These are phyloP conservation scores for Mesochorus sp. DNA, from an alignment of 2,888 invertebrate species.

Conservation along the genomic window DNA sequence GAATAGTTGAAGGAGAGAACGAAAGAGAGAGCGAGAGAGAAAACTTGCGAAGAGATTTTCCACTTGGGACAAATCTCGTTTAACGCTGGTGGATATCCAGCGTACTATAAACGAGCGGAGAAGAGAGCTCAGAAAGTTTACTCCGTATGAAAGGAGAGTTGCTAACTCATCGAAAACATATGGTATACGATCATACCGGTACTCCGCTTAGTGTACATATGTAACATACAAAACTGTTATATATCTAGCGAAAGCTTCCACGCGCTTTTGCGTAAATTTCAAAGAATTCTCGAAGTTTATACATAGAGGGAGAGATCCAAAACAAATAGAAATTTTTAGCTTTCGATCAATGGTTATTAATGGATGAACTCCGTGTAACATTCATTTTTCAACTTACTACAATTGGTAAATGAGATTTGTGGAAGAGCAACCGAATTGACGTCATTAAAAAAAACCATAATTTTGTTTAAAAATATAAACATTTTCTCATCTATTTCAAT, in stretches of 20 bases:
- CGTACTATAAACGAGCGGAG: constrained; percentile 2
- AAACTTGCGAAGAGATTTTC: constrained; percentile 25
- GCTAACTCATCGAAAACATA: constrained; percentile 55
- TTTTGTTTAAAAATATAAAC: no score
- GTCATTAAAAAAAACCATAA: no score
- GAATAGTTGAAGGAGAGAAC: not conserved
- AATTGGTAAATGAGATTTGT: no score
- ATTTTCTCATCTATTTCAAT: no score
- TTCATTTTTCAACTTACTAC: no score
- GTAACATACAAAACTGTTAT: constrained; percentile 28
- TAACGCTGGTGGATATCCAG: constrained; percentile 35
- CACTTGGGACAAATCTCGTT: constrained; percentile 44
- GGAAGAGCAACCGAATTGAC: no score
- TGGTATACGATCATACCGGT: constrained; percentile 23
- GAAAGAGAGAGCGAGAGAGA: not conserved
- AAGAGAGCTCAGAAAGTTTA: constrained; percentile 50
- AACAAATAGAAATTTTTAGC: no score
- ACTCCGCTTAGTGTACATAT: constrained; percentile 3
- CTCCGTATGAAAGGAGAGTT: constrained; percentile 48
- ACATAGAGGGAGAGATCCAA: not conserved
- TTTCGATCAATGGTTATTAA: no score
- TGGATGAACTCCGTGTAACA: no score
- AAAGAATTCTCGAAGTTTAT: constrained; percentile 42
- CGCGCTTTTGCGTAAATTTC: constrained; percentile 29
- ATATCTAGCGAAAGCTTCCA: constrained; percentile 35